Conservation (phyloP, 2,888 invertebrate genomes). For the Danaus chrysippus region DNA sequence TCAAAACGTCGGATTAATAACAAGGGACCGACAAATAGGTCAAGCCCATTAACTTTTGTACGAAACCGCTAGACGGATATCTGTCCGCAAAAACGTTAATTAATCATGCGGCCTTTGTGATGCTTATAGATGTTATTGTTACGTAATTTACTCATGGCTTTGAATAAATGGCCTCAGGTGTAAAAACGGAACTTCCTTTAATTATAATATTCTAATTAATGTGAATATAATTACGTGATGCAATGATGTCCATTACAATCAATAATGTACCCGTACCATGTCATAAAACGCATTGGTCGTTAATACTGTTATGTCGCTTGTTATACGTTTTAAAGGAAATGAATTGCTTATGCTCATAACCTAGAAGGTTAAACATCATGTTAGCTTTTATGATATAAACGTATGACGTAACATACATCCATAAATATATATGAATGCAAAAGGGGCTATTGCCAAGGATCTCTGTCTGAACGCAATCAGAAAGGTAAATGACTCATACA, state of each 20-base stretch:
- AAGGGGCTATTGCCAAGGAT: constrained; percentile 73
- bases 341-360: no score
- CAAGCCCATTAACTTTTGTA: constrained; percentile 66
- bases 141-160: not conserved
- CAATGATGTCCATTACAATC: no score
- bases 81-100: constrained; percentile 18
- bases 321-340: no score
- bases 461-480: constrained; percentile 53
- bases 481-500: constrained; percentile 66
- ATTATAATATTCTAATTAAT: no score
- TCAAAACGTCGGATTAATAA: constrained; percentile 77
- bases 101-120: constrained; percentile 13
- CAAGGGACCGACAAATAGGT: constrained; percentile 75
- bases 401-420: constrained; percentile 56
- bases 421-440: constrained; percentile 62
- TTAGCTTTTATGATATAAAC: constrained; percentile 55
- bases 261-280: no score
- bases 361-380: constrained; percentile 40
- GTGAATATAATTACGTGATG: no score
- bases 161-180: not conserved
- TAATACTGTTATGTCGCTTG: no score
- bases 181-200: no score
- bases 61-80: constrained; percentile 20
- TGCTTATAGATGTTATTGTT: not conserved
- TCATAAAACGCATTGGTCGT: no score